phyloP scores from a whole-genome alignment of 2,113 vertebrate genomes.

The Fulmarus glacialis region DNA sequence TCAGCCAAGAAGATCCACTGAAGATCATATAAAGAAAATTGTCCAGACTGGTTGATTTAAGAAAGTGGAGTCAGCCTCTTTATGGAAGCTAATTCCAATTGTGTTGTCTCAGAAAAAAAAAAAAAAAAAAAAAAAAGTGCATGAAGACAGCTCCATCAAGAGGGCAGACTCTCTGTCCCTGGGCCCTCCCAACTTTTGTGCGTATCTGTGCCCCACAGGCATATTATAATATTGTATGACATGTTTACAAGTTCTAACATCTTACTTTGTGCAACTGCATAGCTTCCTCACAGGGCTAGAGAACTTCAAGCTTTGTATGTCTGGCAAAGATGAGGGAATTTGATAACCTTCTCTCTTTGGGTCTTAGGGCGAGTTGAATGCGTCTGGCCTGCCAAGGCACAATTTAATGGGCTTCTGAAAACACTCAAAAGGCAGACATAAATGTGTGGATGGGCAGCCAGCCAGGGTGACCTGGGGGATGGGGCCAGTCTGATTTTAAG shows the following conservation, averaged over 20 bases:
- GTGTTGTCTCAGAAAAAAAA: background rate
- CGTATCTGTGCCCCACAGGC: constrained; percentile 38
- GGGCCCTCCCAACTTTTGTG: background rate
- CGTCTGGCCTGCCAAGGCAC: constrained; percentile 84
- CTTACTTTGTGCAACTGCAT: constrained; percentile 56
- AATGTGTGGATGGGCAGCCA: constrained; percentile 86
- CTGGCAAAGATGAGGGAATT: constrained; percentile 82
- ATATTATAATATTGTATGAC: constrained; percentile 57
- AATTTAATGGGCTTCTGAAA: constrained; percentile 90
- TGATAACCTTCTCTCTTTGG: constrained; percentile 81
- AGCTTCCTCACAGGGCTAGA: constrained; percentile 44
- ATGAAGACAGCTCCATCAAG: constrained; percentile 7
- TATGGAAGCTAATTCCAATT: constrained; percentile 10
- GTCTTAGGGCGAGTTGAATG: constrained; percentile 84
- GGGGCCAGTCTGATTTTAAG: constrained; percentile 79
- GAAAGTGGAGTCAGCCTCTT: background rate
- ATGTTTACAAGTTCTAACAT: constrained; percentile 76
- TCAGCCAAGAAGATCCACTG: background rate
- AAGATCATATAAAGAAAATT: background rate
- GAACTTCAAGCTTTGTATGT: constrained; percentile 54
- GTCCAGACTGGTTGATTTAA: background rate
- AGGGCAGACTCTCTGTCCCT: background rate
- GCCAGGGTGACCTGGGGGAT: constrained; percentile 80
- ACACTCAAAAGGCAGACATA: constrained; percentile 86
- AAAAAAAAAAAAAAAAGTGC: background rate